Evolutionary conservation across 2,797 vertebrate genomes (phyloP).

Genomic region (Setipinna tenuifilis): DNA sequence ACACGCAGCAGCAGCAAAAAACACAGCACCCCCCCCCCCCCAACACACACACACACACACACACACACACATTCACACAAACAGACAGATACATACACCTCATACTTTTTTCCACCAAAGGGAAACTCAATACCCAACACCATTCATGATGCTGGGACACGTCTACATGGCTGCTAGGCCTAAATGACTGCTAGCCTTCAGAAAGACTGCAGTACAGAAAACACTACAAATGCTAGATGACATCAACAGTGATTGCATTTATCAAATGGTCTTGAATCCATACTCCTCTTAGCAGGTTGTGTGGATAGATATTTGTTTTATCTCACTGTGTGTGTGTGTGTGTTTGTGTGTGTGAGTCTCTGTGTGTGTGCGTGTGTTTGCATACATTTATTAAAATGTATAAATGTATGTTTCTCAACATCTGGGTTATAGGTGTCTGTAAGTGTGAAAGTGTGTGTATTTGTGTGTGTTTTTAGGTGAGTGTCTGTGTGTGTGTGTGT

Average conservation of each 20-base stretch:
- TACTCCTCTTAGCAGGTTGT: slow-evolving; percentile 72
- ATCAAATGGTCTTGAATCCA: slow-evolving; percentile 61
- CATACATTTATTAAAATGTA: not conserved
- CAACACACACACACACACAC: not conserved
- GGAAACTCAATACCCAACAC: not conserved
- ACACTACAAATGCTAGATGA: not conserved
- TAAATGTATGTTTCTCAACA: not conserved
- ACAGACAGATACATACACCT: not conserved
- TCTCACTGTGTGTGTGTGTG: slow-evolving; percentile 48
- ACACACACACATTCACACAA: not conserved
- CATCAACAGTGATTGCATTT: not conserved
- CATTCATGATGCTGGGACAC: not conserved
- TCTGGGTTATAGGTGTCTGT: not conserved
- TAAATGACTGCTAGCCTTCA: not conserved
- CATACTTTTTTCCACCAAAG: not conserved
- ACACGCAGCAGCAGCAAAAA: too few species aligned
- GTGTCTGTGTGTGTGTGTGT: slow-evolving; percentile 36
- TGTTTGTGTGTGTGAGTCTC: not conserved
- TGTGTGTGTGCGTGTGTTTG: slow-evolving; percentile 37
- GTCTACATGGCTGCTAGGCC: not conserved
- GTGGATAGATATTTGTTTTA: slow-evolving; percentile 43
- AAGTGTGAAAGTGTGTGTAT: not conserved
- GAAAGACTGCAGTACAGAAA: not conserved
- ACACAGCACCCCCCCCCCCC: too few species aligned
- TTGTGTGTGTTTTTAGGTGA: not conserved